Evolutionary conservation across 2,797 vertebrate genomes (phyloP).

Genomic region (Meda fulgida): DNA sequence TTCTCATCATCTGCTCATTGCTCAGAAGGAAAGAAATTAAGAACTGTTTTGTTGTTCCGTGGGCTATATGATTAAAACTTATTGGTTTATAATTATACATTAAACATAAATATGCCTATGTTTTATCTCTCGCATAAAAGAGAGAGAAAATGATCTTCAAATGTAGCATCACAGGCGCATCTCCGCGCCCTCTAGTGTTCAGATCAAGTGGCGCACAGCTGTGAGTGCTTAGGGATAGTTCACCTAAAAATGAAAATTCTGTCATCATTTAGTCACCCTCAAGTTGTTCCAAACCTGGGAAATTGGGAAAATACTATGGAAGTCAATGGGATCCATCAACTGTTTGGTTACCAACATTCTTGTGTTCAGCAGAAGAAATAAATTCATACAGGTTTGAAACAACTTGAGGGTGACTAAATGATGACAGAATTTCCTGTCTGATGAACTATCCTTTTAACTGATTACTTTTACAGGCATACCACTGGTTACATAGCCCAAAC

Average conservation of each 20-base stretch:
- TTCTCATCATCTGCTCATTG: neutral
- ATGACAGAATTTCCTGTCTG: neutral
- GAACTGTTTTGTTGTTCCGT: neutral
- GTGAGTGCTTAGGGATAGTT: neutral
- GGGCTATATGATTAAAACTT: neutral
- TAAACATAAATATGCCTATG: neutral
- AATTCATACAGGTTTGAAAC: neutral
- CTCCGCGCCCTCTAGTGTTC: slow-evolving; percentile 49
- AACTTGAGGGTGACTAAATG: neutral
- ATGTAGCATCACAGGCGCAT: no score
- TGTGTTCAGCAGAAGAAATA: no score
- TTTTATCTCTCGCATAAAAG: slow-evolving; percentile 3
- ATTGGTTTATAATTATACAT: neutral
- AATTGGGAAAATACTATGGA: no score
- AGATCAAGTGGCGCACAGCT: neutral
- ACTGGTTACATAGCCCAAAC: neutral
- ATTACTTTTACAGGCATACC: neutral
- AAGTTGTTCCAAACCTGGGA: neutral
- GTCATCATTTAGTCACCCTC: no score
- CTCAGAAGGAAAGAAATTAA: neutral
- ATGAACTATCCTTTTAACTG: neutral
- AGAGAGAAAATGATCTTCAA: neutral
- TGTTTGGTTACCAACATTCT: no score
- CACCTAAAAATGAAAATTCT: neutral
- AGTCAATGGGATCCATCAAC: no score